Conservation (phyloP, 53 echinoderm and acorn worm genomes). For the Patiria pectinifera region DNA sequence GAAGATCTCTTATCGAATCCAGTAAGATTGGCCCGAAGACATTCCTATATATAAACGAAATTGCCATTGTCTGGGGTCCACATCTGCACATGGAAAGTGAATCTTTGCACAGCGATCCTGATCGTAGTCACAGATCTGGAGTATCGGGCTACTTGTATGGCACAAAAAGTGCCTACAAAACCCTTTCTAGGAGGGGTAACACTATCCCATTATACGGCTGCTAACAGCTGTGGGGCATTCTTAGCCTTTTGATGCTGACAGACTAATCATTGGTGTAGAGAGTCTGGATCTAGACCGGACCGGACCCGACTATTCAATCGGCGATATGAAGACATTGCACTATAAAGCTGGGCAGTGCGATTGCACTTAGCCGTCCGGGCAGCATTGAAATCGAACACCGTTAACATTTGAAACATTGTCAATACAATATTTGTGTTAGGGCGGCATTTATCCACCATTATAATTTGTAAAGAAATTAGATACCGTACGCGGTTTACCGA, state of each 20-base stretch:
- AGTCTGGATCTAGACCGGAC: constrained; percentile 7
- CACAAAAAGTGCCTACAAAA: neutral
- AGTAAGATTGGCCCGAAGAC: neutral
- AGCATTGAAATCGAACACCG: constrained; percentile 19
- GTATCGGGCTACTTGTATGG: constrained; percentile 21
- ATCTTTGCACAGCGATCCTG: neutral
- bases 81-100: neutral
- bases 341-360: neutral
- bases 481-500: neutral
- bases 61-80: neutral
- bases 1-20: neutral
- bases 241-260: constrained; percentile 26
- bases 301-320: neutral
- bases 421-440: constrained; percentile 5
- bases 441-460: neutral
- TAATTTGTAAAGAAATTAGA: constrained; percentile 20
- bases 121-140: neutral
- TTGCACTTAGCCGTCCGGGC: neutral
- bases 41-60: constrained; percentile 1
- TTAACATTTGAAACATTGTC: neutral
- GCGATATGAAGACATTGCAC: neutral
- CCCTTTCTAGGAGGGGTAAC: neutral
- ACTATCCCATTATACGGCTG: constrained; percentile 10
- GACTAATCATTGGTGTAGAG: constrained; percentile 37
- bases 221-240: constrained; percentile 19